These are phyloP conservation scores for Phasianus colchicus DNA, from an alignment of 2,113 vertebrate genomes.

Conservation along the genomic window DNA sequence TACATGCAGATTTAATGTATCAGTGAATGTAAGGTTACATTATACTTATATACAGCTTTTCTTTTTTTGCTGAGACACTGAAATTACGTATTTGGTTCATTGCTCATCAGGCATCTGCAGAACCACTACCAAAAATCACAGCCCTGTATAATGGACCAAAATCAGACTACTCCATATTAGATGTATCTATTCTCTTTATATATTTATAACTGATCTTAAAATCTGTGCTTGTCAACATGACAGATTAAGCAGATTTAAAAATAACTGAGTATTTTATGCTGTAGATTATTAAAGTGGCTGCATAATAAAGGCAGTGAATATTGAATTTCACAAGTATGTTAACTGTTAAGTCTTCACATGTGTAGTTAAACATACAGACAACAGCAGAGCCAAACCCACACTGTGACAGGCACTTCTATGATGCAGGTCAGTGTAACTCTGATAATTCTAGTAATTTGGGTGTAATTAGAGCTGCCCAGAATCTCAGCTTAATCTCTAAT, in stretches of 20 bases:
- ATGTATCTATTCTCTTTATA: background rate
- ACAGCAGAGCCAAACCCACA: background rate
- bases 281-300: background rate
- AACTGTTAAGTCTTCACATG: background rate
- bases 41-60: background rate
- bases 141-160: background rate
- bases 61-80: background rate
- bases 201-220: constrained; percentile 60
- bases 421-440: background rate
- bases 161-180: background rate
- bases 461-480: background rate
- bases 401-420: background rate
- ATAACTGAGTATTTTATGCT: constrained; percentile 53
- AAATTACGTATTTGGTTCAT: background rate
- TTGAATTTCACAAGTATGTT: background rate
- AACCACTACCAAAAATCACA: background rate
- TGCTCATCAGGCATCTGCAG: background rate
- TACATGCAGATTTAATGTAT: no score
- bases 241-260: constrained; percentile 43
- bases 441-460: background rate
- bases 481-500: background rate
- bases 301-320: constrained; percentile 12
- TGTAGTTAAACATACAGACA: background rate
- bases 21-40: accelerated
- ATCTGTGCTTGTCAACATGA: constrained; percentile 13